phyloP scores from a whole-genome alignment of 2,113 vertebrate genomes.

The Melanerpes formicivorus region DNA sequence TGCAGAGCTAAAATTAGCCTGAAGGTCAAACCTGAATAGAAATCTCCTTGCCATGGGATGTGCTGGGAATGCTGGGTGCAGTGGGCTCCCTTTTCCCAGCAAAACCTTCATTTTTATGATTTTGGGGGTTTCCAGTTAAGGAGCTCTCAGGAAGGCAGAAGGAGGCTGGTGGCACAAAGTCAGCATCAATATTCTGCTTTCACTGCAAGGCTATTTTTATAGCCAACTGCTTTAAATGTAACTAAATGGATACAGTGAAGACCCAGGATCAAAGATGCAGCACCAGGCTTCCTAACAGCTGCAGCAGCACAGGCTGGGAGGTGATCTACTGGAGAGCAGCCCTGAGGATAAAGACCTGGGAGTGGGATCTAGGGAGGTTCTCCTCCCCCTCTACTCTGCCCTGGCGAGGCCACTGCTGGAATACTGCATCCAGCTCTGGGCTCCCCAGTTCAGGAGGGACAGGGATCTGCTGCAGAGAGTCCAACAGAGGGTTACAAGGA shows the following conservation, averaged over 20 bases:
- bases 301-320: too few relatives aligned
- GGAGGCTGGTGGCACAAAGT: neutral
- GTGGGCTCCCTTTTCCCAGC: constrained; percentile 32
- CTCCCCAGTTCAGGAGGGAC: too few relatives aligned
- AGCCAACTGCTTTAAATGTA: constrained; percentile 11
- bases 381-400: too few relatives aligned
- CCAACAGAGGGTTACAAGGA: too few relatives aligned
- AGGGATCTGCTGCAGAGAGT: too few relatives aligned
- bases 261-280: neutral
- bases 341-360: too few relatives aligned
- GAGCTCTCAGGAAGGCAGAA: constrained; percentile 15
- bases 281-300: neutral
- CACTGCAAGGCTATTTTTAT: constrained; percentile 35
- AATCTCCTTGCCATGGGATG: constrained; percentile 19
- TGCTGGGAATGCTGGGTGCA: constrained; percentile 23
- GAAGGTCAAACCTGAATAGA: constrained; percentile 64
- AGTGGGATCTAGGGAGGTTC: too few relatives aligned
- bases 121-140: constrained; percentile 21
- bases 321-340: too few relatives aligned
- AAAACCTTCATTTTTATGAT: neutral
- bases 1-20: constrained; percentile 39
- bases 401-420: too few relatives aligned
- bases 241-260: constrained; percentile 27
- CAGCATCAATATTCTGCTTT: constrained; percentile 27
- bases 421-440: too few relatives aligned